Base-by-base conservation (phyloP, 2,888 invertebrate species). In the Thereva nobilitata region DNA sequence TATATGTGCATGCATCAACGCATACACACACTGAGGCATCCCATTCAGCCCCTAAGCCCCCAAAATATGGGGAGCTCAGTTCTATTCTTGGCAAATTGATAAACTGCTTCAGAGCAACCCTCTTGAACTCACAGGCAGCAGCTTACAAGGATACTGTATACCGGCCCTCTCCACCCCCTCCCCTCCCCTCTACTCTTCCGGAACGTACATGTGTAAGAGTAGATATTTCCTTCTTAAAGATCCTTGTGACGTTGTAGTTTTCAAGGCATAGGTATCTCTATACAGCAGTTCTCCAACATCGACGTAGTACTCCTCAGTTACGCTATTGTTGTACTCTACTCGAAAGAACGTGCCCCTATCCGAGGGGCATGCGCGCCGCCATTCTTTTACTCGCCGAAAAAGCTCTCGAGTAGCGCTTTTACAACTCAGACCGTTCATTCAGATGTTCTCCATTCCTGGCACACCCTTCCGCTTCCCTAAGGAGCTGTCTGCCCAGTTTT, bases 241-340 rank as follows among this genome's bases (percentile, higher is more conserved):
- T 53, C 45, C 64, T 54, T 64, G 38, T 64, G 53, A 53, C 61
- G 61, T 61, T 53, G 53, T 44, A 47, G 35, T 44, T 64, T 9
- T 40, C 53, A 64, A 53, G 42, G 53, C 54, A 50, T 41, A 61
- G 50, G 23, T 23, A 23, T 23, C 23, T 23, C 50, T 61, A 40
- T 55, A 50, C 49, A 61, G 50, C 61, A 61, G 40, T 61, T 50
- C 23, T 49, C 41, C 23, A 23, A 50, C 41, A 41, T 12, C 40
- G 40, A 61, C 61, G 61, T 61, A 64, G 64, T 64, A 64, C 64
- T 64, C 64, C 54, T 54, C 64, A 54, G 34, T 64, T 64, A 64
- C 64, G 64, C 64, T 53, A 64, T 64, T 64, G 53, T 64, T 53
- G 64, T 64, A 53, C 53, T 64, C 37, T 54, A 64, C 45, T 44